phyloP scores from a whole-genome alignment of 2,113 vertebrate genomes.

The Scophthalmus maximus region DNA sequence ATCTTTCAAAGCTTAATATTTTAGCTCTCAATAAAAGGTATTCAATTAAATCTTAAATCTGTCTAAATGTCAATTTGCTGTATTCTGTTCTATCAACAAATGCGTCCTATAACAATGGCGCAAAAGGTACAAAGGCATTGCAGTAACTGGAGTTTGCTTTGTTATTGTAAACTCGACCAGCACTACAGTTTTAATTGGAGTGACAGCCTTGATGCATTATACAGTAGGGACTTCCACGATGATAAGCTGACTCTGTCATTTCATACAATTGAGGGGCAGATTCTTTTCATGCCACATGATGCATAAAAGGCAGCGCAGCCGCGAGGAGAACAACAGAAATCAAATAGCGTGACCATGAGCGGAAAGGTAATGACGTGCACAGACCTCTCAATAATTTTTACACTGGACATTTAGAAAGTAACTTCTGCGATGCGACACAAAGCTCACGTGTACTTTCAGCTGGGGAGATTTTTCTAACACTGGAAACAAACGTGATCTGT shows the following conservation, averaged over 20 bases:
- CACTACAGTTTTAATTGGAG: conserved; percentile 18
- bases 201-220: conserved; percentile 35
- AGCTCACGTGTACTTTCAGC: no score
- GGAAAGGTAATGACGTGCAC: conserved; percentile 51
- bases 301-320: conserved; percentile 63
- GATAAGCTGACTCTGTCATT: conserved; percentile 64
- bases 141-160: conserved; percentile 28
- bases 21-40: background rate
- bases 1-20: background rate
- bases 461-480: no score
- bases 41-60: background rate
- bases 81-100: background rate
- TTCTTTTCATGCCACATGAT: conserved; percentile 67
- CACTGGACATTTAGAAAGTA: background rate
- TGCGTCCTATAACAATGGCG: background rate
- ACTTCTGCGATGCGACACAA: background rate
- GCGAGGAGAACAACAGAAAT: conserved; percentile 58
- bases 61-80: background rate
- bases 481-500: no score
- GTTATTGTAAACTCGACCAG: conserved; percentile 12
- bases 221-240: conserved; percentile 33
- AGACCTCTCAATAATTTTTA: background rate
- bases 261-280: conserved; percentile 54
- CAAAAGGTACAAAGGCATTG: conserved; percentile 13
- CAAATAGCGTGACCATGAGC: conserved; percentile 59